Percentiles rank a stretch among this genome's conserved stretches.
Conservation (phyloP, 2,797 vertebrate species). For the Pseudopleuronectes americanus region DNA sequence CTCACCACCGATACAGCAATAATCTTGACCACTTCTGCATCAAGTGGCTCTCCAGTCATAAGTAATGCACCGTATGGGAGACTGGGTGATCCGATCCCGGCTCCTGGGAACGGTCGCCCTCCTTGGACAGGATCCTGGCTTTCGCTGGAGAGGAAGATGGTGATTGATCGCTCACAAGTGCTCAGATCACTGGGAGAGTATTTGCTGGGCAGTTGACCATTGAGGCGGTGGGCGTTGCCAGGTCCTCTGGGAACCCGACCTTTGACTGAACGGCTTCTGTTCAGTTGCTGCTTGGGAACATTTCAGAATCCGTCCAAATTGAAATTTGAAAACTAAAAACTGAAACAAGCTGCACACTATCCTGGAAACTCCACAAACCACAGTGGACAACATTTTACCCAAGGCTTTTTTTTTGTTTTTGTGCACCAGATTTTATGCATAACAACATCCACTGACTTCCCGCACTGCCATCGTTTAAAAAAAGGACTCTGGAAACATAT, state of each 20-base stretch:
- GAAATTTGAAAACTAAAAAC: slow-evolving; percentile 35
- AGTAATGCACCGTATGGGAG: slow-evolving; percentile 65
- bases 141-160: slow-evolving; percentile 40
- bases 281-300: slow-evolving; percentile 1
- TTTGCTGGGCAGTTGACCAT: slow-evolving; percentile 29
- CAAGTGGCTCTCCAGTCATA: slow-evolving; percentile 61
- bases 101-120: slow-evolving; percentile 47
- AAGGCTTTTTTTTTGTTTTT: slow-evolving; percentile 1
- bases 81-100: slow-evolving; percentile 58
- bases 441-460: slow-evolving; percentile 30
- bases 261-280: slow-evolving; percentile 34
- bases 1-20: slow-evolving; percentile 73
- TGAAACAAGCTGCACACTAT: slow-evolving; percentile 6
- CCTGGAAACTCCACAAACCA: not conserved
- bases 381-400: not conserved
- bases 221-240: slow-evolving; percentile 15
- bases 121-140: slow-evolving; percentile 37
- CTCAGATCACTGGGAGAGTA: slow-evolving; percentile 33
- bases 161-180: slow-evolving; percentile 36
- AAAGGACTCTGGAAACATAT: slow-evolving; percentile 27
- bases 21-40: slow-evolving; percentile 71
- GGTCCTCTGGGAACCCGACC: slow-evolving; percentile 22
- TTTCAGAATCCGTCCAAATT: too few species aligned
- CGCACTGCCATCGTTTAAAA: slow-evolving; percentile 20
- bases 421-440: slow-evolving; percentile 17